Evolutionary conservation across 2,888 invertebrate species (phyloP), one percentile per base, ranked within the genome.

Genomic region (Chaitophorus viminalis): DNA sequence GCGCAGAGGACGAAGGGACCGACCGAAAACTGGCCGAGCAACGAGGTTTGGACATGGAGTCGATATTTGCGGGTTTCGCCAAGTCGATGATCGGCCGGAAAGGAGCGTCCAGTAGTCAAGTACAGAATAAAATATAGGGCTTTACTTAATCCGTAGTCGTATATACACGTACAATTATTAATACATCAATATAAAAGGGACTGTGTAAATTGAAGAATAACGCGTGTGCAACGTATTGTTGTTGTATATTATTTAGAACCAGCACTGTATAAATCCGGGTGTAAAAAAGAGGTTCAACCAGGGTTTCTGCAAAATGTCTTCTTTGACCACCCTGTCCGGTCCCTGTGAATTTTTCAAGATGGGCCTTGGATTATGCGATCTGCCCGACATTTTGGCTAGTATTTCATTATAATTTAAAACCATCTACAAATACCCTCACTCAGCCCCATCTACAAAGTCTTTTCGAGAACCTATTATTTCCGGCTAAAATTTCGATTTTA

Each of bases 231-330:
- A 86, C 86, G 85, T 86, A 87, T 77, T 52, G 18, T 68, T 84
- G 75, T 84, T 84, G 76, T 77, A 65, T 68, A 76, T 54, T 83
- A 82, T 83, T 60, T 87, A 87, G 87, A 87, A 87, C 46, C 84
- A 68, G 77, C 84, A 87, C 60, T 87, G 87, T 87, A 74, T 87
- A 65, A 79, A 74, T 65, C 78, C 87, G 60, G 87, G 79, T 79
- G 81, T 87, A 81, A 81, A 87, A 81, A 87, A 87, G 79, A 87
- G 81, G 79, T 79, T 54, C 79, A 46, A 76, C 75, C 70, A 74
- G 87, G 87, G 87, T 81, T 81, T 79, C 87, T 87, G 87, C 87
- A 87, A 87, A 87, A 87, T 87, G 87, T 87, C 87, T 81, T 87
- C 87, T 74, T 65, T 87, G 87, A 81, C 87, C 74, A 81, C 87